Evolutionary conservation across 2,113 vertebrate species (phyloP).

Genomic region (Poecilia latipinna): DNA sequence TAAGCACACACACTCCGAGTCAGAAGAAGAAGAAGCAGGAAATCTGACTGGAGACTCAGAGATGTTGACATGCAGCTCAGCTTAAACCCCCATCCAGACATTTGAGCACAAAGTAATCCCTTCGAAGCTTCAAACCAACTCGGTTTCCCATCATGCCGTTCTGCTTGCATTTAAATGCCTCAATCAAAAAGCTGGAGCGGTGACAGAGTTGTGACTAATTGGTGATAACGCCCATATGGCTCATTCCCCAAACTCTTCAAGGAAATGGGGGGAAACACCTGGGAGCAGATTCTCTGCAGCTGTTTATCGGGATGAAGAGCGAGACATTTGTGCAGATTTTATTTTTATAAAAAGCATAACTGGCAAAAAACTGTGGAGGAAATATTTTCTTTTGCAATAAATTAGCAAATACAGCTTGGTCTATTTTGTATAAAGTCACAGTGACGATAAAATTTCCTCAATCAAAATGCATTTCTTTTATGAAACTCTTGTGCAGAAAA

Average conservation of each 20-base stretch:
- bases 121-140: neutral
- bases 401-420: too few species aligned
- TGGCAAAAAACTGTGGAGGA: too few species aligned
- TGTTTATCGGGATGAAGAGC: too few species aligned
- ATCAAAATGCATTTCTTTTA: too few species aligned
- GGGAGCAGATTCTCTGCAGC: too few species aligned
- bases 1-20: slow-evolving; percentile 31
- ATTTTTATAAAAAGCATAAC: too few species aligned
- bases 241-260: slow-evolving; percentile 24
- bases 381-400: too few species aligned
- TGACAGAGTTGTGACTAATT: slow-evolving; percentile 64
- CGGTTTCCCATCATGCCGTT: slow-evolving; percentile 13
- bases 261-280: too few species aligned
- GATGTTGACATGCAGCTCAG: slow-evolving; percentile 58
- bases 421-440: too few species aligned
- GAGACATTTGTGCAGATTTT: too few species aligned
- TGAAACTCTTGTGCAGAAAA: too few species aligned
- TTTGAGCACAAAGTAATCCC: slow-evolving; percentile 13
- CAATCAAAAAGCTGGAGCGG: slow-evolving; percentile 47
- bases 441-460: too few species aligned
- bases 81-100: slow-evolving; percentile 9
- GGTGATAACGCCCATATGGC: slow-evolving; percentile 61
- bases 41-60: slow-evolving; percentile 28
- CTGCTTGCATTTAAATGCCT: slow-evolving; percentile 30
- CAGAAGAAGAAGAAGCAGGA: slow-evolving; percentile 57